These are phyloP conservation scores for Nematostella vectensis DNA, from an alignment of 92 coral and sea anemone species.

Conservation along the genomic window DNA sequence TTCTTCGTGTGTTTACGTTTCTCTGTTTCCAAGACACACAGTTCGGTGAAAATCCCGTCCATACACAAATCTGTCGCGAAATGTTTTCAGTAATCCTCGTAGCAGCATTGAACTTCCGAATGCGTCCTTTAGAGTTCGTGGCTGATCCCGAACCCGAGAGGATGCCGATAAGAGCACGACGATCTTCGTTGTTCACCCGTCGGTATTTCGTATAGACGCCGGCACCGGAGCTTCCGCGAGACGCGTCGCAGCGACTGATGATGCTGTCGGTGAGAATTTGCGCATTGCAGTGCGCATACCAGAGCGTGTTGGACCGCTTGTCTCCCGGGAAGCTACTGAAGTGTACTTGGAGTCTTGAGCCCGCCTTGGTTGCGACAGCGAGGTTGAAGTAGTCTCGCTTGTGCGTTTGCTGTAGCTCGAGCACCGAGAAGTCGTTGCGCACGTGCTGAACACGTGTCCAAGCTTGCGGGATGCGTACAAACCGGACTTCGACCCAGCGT, in stretches of 20 bases:
- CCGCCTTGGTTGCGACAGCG: constrained; percentile 21
- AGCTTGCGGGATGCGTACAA: constrained; percentile 28
- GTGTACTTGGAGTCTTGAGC: constrained; percentile 23
- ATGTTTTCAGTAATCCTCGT: constrained; percentile 37
- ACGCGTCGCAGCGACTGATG: constrained; percentile 56
- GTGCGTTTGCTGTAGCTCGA: constrained; percentile 31
- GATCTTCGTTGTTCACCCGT: background rate
- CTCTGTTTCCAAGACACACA: constrained; percentile 25
- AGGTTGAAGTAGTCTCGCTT: constrained; percentile 38
- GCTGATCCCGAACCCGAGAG: constrained; percentile 43
- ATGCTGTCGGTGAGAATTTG: constrained; percentile 22
- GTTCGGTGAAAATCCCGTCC: constrained; percentile 31
- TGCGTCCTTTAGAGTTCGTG: constrained; percentile 22
- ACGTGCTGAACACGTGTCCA: constrained; percentile 14
- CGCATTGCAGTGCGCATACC: constrained; percentile 59
- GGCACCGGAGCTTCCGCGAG: constrained; percentile 68
- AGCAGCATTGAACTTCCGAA: constrained; percentile 25
- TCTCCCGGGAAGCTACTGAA: constrained; percentile 82
- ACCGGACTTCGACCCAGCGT: constrained; percentile 35
- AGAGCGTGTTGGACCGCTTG: constrained; percentile 38
- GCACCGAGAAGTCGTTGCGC: constrained; percentile 56
- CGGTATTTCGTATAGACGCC: constrained; percentile 35
- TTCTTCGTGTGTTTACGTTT: background rate
- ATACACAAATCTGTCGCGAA: constrained; percentile 46
- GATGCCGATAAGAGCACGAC: constrained; percentile 52